These are phyloP conservation scores for Paraescarpia echinospica DNA, from an alignment of 1,140 invertebrate species.

Conservation along the genomic window DNA sequence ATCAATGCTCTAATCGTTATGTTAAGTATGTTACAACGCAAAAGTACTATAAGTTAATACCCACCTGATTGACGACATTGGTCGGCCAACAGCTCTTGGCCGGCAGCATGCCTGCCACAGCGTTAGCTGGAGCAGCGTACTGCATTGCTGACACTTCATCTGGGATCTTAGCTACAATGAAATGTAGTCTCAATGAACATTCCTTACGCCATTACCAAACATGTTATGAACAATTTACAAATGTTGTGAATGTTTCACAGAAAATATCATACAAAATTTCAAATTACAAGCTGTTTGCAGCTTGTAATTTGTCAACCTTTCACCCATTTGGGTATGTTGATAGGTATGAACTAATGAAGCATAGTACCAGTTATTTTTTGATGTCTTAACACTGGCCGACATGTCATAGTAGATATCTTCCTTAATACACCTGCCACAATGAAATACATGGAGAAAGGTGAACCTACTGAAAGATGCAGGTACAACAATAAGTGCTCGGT, in stretches of 20 bases:
- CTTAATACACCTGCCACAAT: background rate
- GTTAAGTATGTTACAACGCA: too few species aligned
- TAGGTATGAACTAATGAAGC: too few species aligned
- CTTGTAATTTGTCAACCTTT: background rate
- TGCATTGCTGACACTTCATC: constrained; percentile 92
- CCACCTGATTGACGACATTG: constrained; percentile 78
- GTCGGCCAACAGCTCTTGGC: constrained; percentile 65
- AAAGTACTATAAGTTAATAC: background rate
- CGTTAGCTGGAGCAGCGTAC: constrained; percentile 76
- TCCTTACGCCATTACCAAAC: background rate
- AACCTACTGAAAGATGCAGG: constrained; percentile 73
- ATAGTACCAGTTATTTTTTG: background rate
- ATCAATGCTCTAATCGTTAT: too few species aligned
- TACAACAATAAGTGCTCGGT: constrained; percentile 92
- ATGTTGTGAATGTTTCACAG: background rate
- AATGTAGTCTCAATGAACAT: constrained; percentile 55
- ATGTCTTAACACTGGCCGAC: background rate
- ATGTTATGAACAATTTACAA: background rate
- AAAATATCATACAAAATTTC: background rate
- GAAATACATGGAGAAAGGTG: background rate
- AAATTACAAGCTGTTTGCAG: background rate
- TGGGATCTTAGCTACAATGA: constrained; percentile 67
- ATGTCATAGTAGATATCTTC: background rate
- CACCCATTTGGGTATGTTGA: too few species aligned
- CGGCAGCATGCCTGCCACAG: constrained; percentile 76